Base-by-base conservation (phyloP, 2,113 vertebrate species). In the Pedetes capensis region DNA sequence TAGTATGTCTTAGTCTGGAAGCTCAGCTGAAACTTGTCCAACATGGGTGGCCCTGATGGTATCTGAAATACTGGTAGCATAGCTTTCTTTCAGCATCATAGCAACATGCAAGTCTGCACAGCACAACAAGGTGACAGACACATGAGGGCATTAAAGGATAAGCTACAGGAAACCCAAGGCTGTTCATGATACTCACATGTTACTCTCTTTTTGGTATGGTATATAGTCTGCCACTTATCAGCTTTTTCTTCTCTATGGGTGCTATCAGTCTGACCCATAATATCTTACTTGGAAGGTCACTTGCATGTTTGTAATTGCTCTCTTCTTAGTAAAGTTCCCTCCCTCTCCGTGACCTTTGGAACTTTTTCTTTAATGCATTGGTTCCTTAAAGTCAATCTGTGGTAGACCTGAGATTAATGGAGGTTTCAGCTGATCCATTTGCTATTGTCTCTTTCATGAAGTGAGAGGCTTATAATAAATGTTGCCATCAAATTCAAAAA, bases 381-480 rank as follows among this genome's bases (percentile, higher is more conserved):
- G 93, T 95, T 87, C 16, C 63, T 97, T 83, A 95, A 97, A 92
- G 34, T 81, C 55, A 97, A 47, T 29, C 18, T 93, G 29, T 32
- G 83, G 95, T 94, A 55, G 5, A 61, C 95, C 76, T 91, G n/a
- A 96, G 87, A 80, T 97, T 97, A 97, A 86, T 89, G 22, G 94
- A 92, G 86, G 23, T 89, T 97, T 98, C 78, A 85, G 84, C 34
- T 29, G 96, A 2, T 79, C 76, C 29, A 18, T 97, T 96, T 96
- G 87, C 89, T 97, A 80, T 42, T 55, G 2, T 95, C 37, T 96
- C 86, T 93, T 97, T 94, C 71, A 87, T 78, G 94, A 94, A 96
- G 91, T 0, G 0, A 5, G 14, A 91, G 34, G 23, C 10, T 76
- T 79, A 53, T 96, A 81, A 78, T 64, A 82, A 32, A 66, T 88